A percentile compares a stretch with the other conserved stretches of the same genome.
Evolutionary conservation across 2,113 vertebrate species (phyloP).

Genomic region (Mionectes macconnelli): DNA sequence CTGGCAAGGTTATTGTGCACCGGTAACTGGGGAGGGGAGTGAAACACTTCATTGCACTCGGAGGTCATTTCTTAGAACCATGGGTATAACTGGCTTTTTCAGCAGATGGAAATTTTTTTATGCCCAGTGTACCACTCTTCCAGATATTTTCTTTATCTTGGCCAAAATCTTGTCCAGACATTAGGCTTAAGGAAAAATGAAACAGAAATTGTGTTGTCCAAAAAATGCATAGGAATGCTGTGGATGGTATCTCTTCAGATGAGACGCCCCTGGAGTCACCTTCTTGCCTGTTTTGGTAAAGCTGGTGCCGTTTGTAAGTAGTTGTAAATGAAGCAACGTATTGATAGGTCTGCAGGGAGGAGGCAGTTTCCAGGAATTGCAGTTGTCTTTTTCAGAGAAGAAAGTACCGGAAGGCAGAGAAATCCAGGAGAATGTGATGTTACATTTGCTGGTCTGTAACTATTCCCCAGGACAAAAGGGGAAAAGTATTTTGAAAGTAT

Average conservation of each 20-base stretch:
- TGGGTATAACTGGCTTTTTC: not conserved
- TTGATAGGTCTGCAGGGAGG: not conserved
- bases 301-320: not conserved
- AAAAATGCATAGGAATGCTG: not conserved
- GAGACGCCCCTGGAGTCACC: not conserved
- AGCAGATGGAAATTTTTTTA: not conserved
- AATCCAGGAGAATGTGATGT: not conserved
- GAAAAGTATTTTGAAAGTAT: not conserved
- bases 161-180: not conserved
- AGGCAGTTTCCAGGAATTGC: not conserved
- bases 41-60: not conserved
- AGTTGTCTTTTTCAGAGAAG: not conserved
- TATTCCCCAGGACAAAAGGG: not conserved
- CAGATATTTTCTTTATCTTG: not conserved
- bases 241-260: not conserved
- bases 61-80: not conserved
- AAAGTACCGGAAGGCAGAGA: not conserved
- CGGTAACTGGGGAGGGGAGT: not conserved
- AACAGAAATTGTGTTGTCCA: not conserved
- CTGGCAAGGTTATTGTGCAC: not conserved
- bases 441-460: not conserved
- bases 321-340: not conserved
- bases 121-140: too few species aligned
- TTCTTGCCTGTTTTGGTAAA: not conserved
- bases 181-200: not conserved